Conservation (phyloP, 2,797 vertebrate species). For the Rhinatrema bivittatum region DNA sequence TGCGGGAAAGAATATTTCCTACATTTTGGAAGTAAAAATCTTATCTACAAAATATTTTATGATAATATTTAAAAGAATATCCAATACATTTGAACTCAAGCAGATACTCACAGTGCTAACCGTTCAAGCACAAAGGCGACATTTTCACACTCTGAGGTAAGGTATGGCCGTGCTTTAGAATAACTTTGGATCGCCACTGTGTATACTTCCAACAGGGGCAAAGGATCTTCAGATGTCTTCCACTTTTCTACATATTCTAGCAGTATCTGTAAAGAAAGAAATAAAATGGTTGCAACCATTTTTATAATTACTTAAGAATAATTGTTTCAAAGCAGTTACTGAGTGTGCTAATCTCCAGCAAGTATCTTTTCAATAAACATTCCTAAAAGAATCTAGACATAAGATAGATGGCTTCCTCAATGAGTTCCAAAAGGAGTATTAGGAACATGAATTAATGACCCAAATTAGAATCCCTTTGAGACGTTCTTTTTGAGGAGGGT, state of each 20-base stretch:
- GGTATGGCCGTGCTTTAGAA: constrained; percentile 71
- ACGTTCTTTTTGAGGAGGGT: too few species aligned
- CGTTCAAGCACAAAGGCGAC: constrained; percentile 83
- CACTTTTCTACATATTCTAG: constrained; percentile 83
- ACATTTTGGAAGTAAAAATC: too few species aligned
- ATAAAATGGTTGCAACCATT: neutral
- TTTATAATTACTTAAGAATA: constrained; percentile 9
- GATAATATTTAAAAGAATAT: neutral
- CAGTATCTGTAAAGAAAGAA: constrained; percentile 63
- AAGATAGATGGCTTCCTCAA: too few species aligned
- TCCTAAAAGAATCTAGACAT: too few species aligned
- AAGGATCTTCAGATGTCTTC: constrained; percentile 79
- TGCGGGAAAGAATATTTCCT: too few species aligned
- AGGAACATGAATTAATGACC: too few species aligned
- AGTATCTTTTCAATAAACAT: too few species aligned
- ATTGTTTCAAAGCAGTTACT: too few species aligned
- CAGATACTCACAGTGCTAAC: constrained; percentile 84
- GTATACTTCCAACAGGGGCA: constrained; percentile 83
- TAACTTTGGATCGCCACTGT: constrained; percentile 81
- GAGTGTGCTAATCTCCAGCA: too few species aligned
- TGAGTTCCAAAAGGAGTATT: too few species aligned
- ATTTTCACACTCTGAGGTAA: constrained; percentile 83
- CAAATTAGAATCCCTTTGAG: too few species aligned
- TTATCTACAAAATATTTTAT: too few species aligned
- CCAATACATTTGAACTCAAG: neutral